These are phyloP conservation scores for Microtus ochrogaster DNA, from an alignment of 2,113 vertebrate genomes.

Conservation along the genomic window DNA sequence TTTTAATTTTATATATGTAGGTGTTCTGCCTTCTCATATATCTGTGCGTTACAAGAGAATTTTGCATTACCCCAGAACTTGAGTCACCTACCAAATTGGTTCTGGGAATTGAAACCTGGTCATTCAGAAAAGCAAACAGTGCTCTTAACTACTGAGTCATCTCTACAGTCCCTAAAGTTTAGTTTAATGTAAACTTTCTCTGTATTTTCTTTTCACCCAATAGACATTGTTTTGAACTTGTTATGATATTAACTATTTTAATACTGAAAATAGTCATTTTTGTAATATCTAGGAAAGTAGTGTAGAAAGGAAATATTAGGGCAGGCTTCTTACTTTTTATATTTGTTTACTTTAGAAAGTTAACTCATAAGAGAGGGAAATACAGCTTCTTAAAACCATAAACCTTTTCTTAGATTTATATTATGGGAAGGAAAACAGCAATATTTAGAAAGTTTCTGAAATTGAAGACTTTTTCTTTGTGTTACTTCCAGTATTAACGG, in stretches of 20 bases:
- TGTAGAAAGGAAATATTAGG: neutral
- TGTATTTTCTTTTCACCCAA: neutral
- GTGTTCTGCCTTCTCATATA: neutral
- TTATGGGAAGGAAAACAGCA: neutral
- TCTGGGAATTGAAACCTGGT: neutral
- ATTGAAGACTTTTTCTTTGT: neutral
- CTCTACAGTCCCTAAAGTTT: neutral
- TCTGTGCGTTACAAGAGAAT: too few species aligned
- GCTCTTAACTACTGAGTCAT: neutral
- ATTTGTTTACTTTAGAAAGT: constrained; percentile 13
- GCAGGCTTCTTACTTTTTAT: neutral
- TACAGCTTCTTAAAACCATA: neutral
- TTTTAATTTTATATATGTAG: neutral
- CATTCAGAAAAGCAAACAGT: neutral
- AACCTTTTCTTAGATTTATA: neutral
- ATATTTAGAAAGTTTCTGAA: neutral
- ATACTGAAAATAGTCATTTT: neutral
- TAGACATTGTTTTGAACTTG: neutral
- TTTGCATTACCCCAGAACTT: neutral
- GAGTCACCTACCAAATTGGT: neutral
- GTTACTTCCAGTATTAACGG: neutral
- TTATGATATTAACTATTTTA: neutral
- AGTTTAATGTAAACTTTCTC: neutral
- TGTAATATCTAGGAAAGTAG: neutral
- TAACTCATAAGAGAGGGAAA: neutral